Evolutionary conservation across 1,140 invertebrate genomes (phyloP), one percentile per base, ranked within the genome.

Genomic region (Plectrocnemia conspersa): DNA sequence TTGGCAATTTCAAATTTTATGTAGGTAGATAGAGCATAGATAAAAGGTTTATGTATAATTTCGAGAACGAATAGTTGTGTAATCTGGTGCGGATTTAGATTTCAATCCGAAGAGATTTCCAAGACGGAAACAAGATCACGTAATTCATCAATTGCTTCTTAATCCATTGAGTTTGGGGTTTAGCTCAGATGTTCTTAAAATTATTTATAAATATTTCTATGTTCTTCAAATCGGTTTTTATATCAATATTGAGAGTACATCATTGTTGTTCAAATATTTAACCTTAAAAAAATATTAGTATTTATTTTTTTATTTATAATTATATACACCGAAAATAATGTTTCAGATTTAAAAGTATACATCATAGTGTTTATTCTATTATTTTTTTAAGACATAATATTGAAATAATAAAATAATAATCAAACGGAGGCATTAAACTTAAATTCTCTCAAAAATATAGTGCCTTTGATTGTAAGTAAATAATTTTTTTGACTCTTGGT

Each of bases 91-190:
- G 50, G 38, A 23, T 32, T 53, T 13, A 35, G 53, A 27, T 46
- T 23, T 36, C 11, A 46, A 38, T 38, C 35, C 35, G 18, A 38
- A n/a, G 13, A 35, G 41, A 29, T 44, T 55, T 38, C 54, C 46
- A 25, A 16, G 44, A 48, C 44, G 40, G 36, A 16, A 56, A 40
- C 41, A 19, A 32, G 48, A 52, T 58, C 56, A 58, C 56, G 49
- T 58, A 58, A 58, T 58, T 58, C 56, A 58, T 53, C 48, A 58
- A 52, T 58, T 53, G 56, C 33, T 48, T 13, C 32, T 49, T 58
- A 58, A 58, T 58, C 56, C 49, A n/a, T 22, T 15, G 32, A 32
- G 25, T 18, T 32, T 11, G 7, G 4, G 29, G 15, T 24, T 15
- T 7, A 21, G 19, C 6, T 9, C 35, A 38, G 35, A 16, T 6